Percentiles rank a stretch among this genome's conserved stretches.
These are phyloP conservation scores for Cyprinodon diabolis DNA, from an alignment of 2,797 vertebrate species.

Conservation along the genomic window DNA sequence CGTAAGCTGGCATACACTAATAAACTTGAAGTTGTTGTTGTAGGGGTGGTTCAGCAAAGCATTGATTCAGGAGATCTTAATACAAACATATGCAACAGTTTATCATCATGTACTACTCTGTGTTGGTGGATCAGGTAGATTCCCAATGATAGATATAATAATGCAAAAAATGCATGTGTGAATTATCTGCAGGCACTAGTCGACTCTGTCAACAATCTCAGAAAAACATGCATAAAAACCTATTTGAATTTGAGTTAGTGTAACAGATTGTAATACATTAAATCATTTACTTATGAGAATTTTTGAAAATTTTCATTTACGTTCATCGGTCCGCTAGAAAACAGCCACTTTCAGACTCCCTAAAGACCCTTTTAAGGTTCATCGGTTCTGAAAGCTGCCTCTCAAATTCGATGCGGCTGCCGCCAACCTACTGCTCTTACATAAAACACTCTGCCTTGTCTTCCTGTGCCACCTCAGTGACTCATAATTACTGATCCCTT, in stretches of 20 bases:
- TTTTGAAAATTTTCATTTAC: slow-evolving; percentile 5
- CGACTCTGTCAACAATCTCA: slow-evolving; percentile 5
- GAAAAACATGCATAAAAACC: slow-evolving; percentile 4
- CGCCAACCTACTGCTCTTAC: slow-evolving; percentile 66
- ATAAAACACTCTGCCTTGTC: slow-evolving; percentile 72
- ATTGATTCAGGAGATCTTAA: background rate
- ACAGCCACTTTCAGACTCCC: slow-evolving; percentile 24
- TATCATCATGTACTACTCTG: background rate
- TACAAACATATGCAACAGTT: background rate
- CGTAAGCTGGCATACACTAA: background rate
- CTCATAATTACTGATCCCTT: slow-evolving; percentile 79
- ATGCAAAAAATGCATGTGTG: background rate
- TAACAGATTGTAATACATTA: background rate
- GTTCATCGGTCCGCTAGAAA: slow-evolving; percentile 24
- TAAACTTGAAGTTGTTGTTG: background rate
- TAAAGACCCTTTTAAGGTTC: slow-evolving; percentile 57
- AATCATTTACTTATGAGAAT: slow-evolving; percentile 3
- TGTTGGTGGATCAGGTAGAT: background rate
- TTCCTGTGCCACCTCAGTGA: slow-evolving; percentile 73
- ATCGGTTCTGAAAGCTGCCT: slow-evolving; percentile 44
- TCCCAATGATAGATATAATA: background rate
- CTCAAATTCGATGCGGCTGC: slow-evolving; percentile 59
- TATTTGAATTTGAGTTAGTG: no score
- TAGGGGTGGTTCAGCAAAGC: background rate
- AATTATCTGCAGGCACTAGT: background rate